phyloP scores from a whole-genome alignment of 2,113 vertebrate genomes.

The Sinocyclocheilus grahami region DNA sequence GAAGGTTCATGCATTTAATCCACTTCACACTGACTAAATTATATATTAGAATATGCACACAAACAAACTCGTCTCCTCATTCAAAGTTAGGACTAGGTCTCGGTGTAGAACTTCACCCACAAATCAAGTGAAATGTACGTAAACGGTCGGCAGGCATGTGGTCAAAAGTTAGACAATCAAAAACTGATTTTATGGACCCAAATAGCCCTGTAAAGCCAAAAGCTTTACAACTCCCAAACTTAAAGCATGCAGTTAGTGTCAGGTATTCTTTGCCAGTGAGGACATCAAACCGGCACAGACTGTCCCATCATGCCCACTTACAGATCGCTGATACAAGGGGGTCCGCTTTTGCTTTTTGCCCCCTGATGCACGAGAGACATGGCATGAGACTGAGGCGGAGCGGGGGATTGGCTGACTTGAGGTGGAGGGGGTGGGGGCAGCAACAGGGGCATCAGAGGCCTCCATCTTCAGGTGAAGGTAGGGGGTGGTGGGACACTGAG shows the following conservation, averaged over 20 bases:
- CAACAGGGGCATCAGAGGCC: conserved; percentile 70
- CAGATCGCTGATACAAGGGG: conserved; percentile 90
- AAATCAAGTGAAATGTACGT: neutral
- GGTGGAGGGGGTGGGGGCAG: conserved; percentile 75
- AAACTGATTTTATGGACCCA: neutral
- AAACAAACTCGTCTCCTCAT: conserved; percentile 21
- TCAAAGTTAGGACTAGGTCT: neutral
- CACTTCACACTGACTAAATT: neutral
- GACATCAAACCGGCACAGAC: conserved; percentile 13
- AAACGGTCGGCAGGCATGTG: neutral
- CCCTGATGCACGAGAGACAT: conserved; percentile 70
- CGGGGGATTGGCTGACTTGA: conserved; percentile 72
- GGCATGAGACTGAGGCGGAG: conserved; percentile 81
- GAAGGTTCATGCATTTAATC: neutral
- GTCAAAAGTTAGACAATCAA: neutral
- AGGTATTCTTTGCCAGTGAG: neutral
- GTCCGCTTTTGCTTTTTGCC: conserved; percentile 92
- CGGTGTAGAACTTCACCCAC: neutral
- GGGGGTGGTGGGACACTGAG: conserved; percentile 72
- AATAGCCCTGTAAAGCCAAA: neutral
- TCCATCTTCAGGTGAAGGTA: conserved; percentile 83
- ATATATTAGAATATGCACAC: neutral
- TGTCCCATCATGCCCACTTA: conserved; percentile 78
- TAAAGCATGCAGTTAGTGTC: conserved; percentile 26
- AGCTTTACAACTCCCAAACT: neutral